Conservation (phyloP, 2,888 invertebrate species). For the Ypsolopha sequella region DNA sequence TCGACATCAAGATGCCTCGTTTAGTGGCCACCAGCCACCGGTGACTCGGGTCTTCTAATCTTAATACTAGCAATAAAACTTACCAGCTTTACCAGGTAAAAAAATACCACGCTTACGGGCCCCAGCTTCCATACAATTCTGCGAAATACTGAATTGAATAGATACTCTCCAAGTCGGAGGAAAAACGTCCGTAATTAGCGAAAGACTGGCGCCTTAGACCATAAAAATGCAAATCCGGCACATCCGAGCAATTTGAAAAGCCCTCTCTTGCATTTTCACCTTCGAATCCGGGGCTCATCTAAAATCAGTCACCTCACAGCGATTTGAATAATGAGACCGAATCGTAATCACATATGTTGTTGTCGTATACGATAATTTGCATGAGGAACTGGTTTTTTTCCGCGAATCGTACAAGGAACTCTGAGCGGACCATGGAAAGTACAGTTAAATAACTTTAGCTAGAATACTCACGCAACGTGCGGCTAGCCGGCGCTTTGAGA, state of each 20-base stretch:
- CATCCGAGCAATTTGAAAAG: conserved; percentile 16
- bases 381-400: conserved; percentile 40
- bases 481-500: conserved; percentile 24
- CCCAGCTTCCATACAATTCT: neutral
- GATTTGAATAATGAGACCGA: neutral
- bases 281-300: conserved; percentile 14
- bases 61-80: too few relatives aligned
- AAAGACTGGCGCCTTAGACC: conserved; percentile 8
- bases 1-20: too few relatives aligned
- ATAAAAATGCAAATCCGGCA: conserved; percentile 10
- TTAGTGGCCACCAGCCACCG: too few relatives aligned
- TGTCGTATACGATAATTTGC: conserved; percentile 24
- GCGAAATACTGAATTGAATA: neutral
- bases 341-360: neutral
- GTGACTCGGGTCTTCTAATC: too few relatives aligned
- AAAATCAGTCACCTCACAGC: conserved; percentile 14
- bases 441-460: conserved; percentile 59
- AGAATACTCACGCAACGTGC: conserved; percentile 48
- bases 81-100: too few relatives aligned
- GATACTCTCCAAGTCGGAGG: neutral
- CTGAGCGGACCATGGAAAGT: conserved; percentile 35
- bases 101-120: too few relatives aligned
- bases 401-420: conserved; percentile 32
- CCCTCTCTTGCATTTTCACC: conserved; percentile 12
- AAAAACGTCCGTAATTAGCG: conserved; percentile 4